A percentile compares a stretch with the other conserved stretches of the same genome.
Evolutionary conservation across 2,113 vertebrate genomes (phyloP).

Genomic region (Ursus arctos): DNA sequence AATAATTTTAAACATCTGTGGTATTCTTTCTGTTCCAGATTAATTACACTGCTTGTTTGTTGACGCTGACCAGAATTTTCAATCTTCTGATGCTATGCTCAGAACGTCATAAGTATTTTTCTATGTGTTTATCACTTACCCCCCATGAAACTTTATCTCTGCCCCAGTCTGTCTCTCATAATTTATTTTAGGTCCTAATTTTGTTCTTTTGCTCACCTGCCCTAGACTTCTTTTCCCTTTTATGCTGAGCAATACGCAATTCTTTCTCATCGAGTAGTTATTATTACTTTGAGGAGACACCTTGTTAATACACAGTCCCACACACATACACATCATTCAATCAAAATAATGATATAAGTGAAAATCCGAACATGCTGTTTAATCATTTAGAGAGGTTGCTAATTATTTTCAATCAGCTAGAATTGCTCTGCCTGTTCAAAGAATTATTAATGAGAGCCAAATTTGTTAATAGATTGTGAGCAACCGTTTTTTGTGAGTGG

Average conservation of each 20-base stretch:
- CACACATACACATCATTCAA: slow-evolving; percentile 84
- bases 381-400: slow-evolving; percentile 87
- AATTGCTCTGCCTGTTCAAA: slow-evolving; percentile 86
- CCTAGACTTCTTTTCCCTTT: slow-evolving; percentile 79
- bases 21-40: slow-evolving; percentile 90
- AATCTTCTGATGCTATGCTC: slow-evolving; percentile 84
- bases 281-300: slow-evolving; percentile 82
- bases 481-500: slow-evolving; percentile 58
- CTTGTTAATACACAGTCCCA: slow-evolving; percentile 85
- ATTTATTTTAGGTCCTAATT: slow-evolving; percentile 79
- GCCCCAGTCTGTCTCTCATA: slow-evolving; percentile 59
- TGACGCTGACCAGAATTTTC: slow-evolving; percentile 87
- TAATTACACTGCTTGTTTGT: slow-evolving; percentile 88
- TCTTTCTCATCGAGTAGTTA: slow-evolving; percentile 79
- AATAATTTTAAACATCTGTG: slow-evolving; percentile 92
- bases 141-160: slow-evolving; percentile 76
- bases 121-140: slow-evolving; percentile 84
- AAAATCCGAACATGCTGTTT: slow-evolving; percentile 87
- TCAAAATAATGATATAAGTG: slow-evolving; percentile 88
- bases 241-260: slow-evolving; percentile 73
- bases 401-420: slow-evolving; percentile 90
- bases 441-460: slow-evolving; percentile 87
- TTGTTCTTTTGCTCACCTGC: slow-evolving; percentile 81
- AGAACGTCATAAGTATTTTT: slow-evolving; percentile 79
- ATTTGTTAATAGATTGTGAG: slow-evolving; percentile 84